Evolutionary conservation across 35 echinoderm and acorn worm genomes (phyloP), one percentile per base, ranked within the genome.

Genomic region (Stichopus chloronotus): DNA sequence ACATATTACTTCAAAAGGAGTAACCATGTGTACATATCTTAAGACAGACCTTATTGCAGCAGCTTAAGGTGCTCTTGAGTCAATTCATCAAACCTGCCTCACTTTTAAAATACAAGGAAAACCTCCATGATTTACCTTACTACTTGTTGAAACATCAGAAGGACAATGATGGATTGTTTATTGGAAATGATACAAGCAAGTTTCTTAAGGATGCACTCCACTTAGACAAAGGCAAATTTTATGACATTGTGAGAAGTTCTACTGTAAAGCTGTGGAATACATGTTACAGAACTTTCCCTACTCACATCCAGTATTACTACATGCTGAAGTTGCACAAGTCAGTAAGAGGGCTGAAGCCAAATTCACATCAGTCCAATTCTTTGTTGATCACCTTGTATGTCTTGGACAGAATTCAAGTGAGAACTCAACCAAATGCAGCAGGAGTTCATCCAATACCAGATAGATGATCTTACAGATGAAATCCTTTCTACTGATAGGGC

Each of bases 21-120:
- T 59, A 84, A 53, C 92, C 92, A 71, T 93, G 91, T 78, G 52
- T 92, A 92, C 91, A 92, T 92, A 78, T n/a, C 55, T 92, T 81
- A 61, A 71, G 23, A 54, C 53, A 81, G 53, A 81, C 76, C 59
- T 78, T 93, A 86, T 21, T 68, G 52, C 20, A 87, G n/a, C 92
- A 93, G 78, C 83, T 93, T 59, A 86, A 86, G 82, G 71, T 56
- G 9, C 21, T 76, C 19, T 63, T 93, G 79, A 59, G 58, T 63
- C 19, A 52, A 63, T 93, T 93, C 30, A 76, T 86, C 83, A 93
- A 84, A 77, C 81, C 92, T 87, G 59, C 72, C 17, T 88, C 55
- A 72, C 56, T 93, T 72, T 25, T 89, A 72, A 30, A 20, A 85
- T 57, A 85, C 22, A 85, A 65, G 63, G 92, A 7, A 25, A 58